These are phyloP conservation scores for Chelon auratus DNA, from an alignment of 2,797 vertebrate genomes.

Conservation along the genomic window DNA sequence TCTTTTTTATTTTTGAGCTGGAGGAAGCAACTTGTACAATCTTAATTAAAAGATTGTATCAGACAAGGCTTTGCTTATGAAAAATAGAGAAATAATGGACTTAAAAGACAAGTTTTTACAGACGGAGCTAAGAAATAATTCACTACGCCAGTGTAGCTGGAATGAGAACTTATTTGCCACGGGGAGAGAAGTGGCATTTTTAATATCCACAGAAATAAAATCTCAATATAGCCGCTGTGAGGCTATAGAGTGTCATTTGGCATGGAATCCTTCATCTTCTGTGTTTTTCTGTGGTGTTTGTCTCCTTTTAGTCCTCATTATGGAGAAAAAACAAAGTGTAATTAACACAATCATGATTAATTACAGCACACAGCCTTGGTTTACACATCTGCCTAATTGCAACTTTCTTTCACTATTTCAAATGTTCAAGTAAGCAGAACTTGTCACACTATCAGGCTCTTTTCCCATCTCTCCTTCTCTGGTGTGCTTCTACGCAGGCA, in stretches of 20 bases:
- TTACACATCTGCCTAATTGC: slow-evolving; percentile 83
- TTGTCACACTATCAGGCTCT: slow-evolving; percentile 29
- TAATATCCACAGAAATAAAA: slow-evolving; percentile 78
- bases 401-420: slow-evolving; percentile 65
- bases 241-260: slow-evolving; percentile 55
- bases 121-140: slow-evolving; percentile 71
- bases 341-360: slow-evolving; percentile 84
- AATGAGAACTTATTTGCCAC: slow-evolving; percentile 75
- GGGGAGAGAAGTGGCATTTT: slow-evolving; percentile 77
- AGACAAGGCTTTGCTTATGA: slow-evolving; percentile 74
- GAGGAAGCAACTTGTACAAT: slow-evolving; percentile 80
- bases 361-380: slow-evolving; percentile 63
- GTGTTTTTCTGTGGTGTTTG: slow-evolving; percentile 53
- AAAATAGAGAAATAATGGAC: slow-evolving; percentile 81
- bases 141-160: slow-evolving; percentile 56
- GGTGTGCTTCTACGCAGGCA: slow-evolving; percentile 4
- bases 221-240: slow-evolving; percentile 65
- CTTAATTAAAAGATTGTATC: slow-evolving; percentile 87
- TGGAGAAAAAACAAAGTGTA: slow-evolving; percentile 75
- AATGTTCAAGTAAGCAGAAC: slow-evolving; percentile 54
- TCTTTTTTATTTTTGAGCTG: slow-evolving; percentile 61
- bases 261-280: slow-evolving; percentile 56
- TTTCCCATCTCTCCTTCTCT: background rate
- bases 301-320: slow-evolving; percentile 68
- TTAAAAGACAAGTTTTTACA: slow-evolving; percentile 79